Base-by-base conservation (phyloP, 2,113 vertebrate species). In the Channa argus region DNA sequence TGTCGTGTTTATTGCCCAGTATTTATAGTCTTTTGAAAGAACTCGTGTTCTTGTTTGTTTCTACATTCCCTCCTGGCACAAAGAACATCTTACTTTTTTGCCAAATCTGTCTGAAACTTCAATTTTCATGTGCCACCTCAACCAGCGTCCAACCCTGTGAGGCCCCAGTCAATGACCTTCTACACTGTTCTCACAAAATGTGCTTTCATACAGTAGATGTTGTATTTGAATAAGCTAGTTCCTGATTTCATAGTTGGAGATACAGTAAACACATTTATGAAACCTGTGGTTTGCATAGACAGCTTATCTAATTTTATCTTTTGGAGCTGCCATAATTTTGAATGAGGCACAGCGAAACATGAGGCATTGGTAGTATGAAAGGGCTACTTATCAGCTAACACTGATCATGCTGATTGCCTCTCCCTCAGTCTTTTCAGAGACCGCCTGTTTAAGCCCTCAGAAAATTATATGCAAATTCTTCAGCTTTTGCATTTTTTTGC, bases 381-480 rank as follows among this genome's bases (percentile, higher is more conserved):
- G 14, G 14, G n/a, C 38, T 33, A 47, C 64, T 45, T 49, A 8
- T 68, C 13, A n/a, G 6, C 49, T 64, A 53, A 55, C 60, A 36
- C 44, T 36, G 63, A 52, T 45, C 70, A 2, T 46, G 8, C 58
- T 15, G 8, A 72, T 63, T 58, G 24, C 54, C 44, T 60, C 58
- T 36, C 39, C n/a, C 1, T 2, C 15, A 24, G 39, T 53, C 46
- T 24, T 24, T 24, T 24, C 24, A 36, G 10, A 59, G 37, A 44
- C 14, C 13, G 49, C 41, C 24, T 24, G 24, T 24, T 24, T 24
- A 24, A 54, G 10, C 5, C 3, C 3, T 12, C 3, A 1, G 15
- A 58, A 65, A 69, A 59, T 52, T 0, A 65, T 66, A 71, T 53
- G 51, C 37, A 63, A 71, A 81, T 63, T 43, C 6, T 54, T 54